Evolutionary conservation across 2,797 vertebrate species (phyloP), one percentile per base, ranked within the genome.

Genomic region (Enteromius afrohamiltoni): DNA sequence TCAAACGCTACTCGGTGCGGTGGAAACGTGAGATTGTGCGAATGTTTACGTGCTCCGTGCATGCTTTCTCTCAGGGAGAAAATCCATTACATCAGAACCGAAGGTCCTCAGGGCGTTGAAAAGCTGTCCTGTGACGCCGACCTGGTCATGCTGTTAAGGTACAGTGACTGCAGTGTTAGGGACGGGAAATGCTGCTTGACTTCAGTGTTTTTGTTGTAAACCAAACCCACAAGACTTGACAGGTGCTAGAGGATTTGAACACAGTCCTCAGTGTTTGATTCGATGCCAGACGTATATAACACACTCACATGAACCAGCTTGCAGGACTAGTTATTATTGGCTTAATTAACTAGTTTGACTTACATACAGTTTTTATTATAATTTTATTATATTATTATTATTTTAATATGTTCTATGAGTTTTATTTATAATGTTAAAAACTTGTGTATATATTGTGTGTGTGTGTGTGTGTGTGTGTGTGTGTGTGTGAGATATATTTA

Each of bases 71-170:
- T 85, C 90, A 99, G 98, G 94, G 97, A 99, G 95, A 99, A 98
- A 93, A 97, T 99, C 88, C 97, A 98, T 93, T 98, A 98, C 89
- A 97, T 99, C 89, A 95, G 97, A 70, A 98, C 96, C 53, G 98
- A 99, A 90, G 98, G 98, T 21, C 95, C 95, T 65, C 96, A 97
- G 53, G 97, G 96, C 2, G 95, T 99, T 88, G 97, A 98, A 91
- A 99, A 98, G 90, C 89, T 99, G 89, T 99, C 97, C 0, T 99
- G 97, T 92, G 98, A 99, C 79, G 97, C 97, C 74, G 97, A 99
- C 92, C 94, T 99, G 76, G 98, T 99, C 89, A 98, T 99, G 92
- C 91, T 99, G 82, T 91, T 99, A 70, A 99, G 98, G 98, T 99
- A 93, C 89, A 82, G 31, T 60, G 42, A 80, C 62, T 78, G 6